These are phyloP conservation scores for Coleophora flavipennella DNA, from an alignment of 2,888 invertebrate species.

Conservation along the genomic window DNA sequence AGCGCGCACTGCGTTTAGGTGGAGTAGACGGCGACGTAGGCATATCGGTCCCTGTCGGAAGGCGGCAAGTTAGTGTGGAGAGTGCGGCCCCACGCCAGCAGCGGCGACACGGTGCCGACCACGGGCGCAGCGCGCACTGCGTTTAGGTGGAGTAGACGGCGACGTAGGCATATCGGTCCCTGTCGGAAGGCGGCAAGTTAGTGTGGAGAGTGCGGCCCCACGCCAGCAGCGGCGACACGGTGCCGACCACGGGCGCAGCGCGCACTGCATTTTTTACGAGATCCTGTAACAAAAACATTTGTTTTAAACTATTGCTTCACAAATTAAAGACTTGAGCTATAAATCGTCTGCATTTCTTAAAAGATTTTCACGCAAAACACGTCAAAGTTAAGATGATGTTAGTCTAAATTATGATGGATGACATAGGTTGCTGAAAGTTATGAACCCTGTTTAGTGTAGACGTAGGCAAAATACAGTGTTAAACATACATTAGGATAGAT, in stretches of 20 bases:
- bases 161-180: slow-evolving; percentile 49
- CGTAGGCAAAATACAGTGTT: no score
- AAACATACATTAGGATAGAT: no score
- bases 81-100: slow-evolving; percentile 62
- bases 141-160: slow-evolving; percentile 42
- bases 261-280: slow-evolving; percentile 53
- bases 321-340: no score
- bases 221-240: slow-evolving; percentile 61
- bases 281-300: slow-evolving; percentile 33
- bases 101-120: slow-evolving; percentile 64
- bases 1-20: slow-evolving; percentile 59
- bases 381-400: no score
- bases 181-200: slow-evolving; percentile 42
- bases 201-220: slow-evolving; percentile 66
- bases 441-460: no score
- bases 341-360: no score
- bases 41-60: slow-evolving; percentile 38
- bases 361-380: no score
- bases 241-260: slow-evolving; percentile 67
- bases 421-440: no score
- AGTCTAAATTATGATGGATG: no score
- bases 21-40: slow-evolving; percentile 47
- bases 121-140: slow-evolving; percentile 64
- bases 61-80: slow-evolving; percentile 58
- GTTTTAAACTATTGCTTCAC: no score